Conservation (phyloP, 2,888 invertebrate genomes). For the Myopa tessellatipennis region DNA sequence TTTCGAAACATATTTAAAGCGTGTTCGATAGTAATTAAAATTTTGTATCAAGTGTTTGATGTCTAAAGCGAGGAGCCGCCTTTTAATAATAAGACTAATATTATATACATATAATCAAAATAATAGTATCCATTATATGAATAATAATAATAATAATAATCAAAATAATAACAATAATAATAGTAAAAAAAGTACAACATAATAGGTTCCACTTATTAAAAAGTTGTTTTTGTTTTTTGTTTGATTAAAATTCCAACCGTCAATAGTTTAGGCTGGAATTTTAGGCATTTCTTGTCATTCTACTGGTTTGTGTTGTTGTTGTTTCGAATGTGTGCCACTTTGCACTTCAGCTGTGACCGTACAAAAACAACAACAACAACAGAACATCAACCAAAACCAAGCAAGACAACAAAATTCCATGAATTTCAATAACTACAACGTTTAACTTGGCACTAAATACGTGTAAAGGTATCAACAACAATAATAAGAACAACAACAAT, state of each 20-base stretch:
- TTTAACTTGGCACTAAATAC: neutral
- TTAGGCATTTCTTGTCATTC: conserved; percentile 5
- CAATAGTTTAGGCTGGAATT: conserved; percentile 10
- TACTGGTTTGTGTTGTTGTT: conserved; percentile 28
- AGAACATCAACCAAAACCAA: neutral
- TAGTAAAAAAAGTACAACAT: too few relatives aligned
- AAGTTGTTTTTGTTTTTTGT: neutral
- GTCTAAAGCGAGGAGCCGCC: neutral
- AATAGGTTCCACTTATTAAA: too few relatives aligned
- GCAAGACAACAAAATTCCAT: conserved; percentile 16
- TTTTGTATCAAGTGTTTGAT: neutral
- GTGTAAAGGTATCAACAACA: conserved; percentile 4
- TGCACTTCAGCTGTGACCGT: conserved; percentile 42
- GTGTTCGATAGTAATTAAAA: neutral
- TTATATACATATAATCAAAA: neutral
- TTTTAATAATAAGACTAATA: too few relatives aligned
- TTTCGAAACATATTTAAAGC: neutral
- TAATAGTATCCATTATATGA: neutral
- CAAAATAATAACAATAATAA: too few relatives aligned
- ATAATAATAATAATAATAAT: neutral
- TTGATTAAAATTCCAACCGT: conserved; percentile 39
- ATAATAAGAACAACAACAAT: neutral
- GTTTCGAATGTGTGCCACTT: conserved; percentile 41
- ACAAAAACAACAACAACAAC: conserved; percentile 31
- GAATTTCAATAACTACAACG: conserved; percentile 20